These are phyloP conservation scores for Pseudeuparius sepicola DNA, from an alignment of 2,888 invertebrate genomes.

Conservation along the genomic window DNA sequence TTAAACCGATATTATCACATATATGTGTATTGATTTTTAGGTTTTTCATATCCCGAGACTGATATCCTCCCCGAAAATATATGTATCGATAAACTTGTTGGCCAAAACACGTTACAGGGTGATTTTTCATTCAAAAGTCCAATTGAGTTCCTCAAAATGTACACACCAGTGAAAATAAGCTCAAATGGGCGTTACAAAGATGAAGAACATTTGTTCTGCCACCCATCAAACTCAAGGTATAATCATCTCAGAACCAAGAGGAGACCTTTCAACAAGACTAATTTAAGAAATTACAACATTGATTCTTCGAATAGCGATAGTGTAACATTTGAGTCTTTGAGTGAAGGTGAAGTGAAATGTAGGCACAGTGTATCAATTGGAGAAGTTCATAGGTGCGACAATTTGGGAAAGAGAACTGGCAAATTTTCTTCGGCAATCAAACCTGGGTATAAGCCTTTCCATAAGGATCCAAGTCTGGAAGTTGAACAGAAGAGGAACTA, in stretches of 20 bases:
- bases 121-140: too few relatives aligned
- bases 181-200: constrained; percentile 22
- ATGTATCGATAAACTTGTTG: too few relatives aligned
- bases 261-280: neutral
- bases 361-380: constrained; percentile 28
- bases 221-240: constrained; percentile 3
- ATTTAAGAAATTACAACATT: neutral
- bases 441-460: constrained; percentile 8
- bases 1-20: too few relatives aligned
- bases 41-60: too few relatives aligned
- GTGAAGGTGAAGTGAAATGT: constrained; percentile 30
- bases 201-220: constrained; percentile 22
- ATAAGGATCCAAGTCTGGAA: constrained; percentile 19
- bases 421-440: constrained; percentile 11
- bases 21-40: too few relatives aligned
- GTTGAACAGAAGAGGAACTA: constrained; percentile 26
- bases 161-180: neutral
- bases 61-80: too few relatives aligned
- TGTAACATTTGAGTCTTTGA: constrained; percentile 19
- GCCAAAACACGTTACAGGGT: too few relatives aligned
- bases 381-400: constrained; percentile 28
- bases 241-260: neutral
- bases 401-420: constrained; percentile 12
- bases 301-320: constrained; percentile 18
- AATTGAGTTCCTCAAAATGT: neutral